Conservation (phyloP, 2,888 invertebrate species). For the Lottia gigantea region DNA sequence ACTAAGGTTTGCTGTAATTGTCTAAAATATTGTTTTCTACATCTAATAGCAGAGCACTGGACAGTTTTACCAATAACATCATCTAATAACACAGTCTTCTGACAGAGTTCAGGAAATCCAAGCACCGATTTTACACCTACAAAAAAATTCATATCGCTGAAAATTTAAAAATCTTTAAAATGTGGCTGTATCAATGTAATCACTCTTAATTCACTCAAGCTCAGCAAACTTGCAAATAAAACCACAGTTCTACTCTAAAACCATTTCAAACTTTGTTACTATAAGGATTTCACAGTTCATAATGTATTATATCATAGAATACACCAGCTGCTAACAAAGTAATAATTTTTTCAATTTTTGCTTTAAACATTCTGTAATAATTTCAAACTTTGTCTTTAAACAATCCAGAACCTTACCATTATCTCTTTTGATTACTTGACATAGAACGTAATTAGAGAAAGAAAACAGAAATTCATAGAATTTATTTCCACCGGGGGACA, state of each 20-base stretch:
- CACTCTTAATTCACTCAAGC: no score
- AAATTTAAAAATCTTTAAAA: neutral
- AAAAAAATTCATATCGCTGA: no score
- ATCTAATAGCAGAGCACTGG: slow-evolving; percentile 35
- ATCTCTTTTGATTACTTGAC: slow-evolving; percentile 47
- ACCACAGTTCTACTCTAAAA: no score
- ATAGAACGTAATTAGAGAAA: slow-evolving; percentile 61
- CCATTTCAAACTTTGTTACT: no score
- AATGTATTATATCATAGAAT: no score
- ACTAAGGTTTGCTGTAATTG: slow-evolving; percentile 38
- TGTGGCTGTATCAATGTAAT: no score
- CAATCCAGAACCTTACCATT: slow-evolving; percentile 41
- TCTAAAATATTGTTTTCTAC: slow-evolving; percentile 39
- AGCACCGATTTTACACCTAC: slow-evolving; percentile 41
- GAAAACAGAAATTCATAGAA: slow-evolving; percentile 59
- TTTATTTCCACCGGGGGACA: slow-evolving; percentile 65
- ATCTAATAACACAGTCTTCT: slow-evolving; percentile 35
- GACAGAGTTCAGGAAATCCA: slow-evolving; percentile 38
- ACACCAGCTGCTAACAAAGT: no score
- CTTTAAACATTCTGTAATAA: no score
- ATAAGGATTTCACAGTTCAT: no score
- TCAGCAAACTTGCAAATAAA: no score
- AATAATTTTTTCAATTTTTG: no score
- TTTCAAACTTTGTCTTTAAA: no score
- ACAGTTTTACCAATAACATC: slow-evolving; percentile 40